Evolutionary conservation across 2,888 invertebrate genomes (phyloP).

Genomic region (Drosophila mayaguana): DNA sequence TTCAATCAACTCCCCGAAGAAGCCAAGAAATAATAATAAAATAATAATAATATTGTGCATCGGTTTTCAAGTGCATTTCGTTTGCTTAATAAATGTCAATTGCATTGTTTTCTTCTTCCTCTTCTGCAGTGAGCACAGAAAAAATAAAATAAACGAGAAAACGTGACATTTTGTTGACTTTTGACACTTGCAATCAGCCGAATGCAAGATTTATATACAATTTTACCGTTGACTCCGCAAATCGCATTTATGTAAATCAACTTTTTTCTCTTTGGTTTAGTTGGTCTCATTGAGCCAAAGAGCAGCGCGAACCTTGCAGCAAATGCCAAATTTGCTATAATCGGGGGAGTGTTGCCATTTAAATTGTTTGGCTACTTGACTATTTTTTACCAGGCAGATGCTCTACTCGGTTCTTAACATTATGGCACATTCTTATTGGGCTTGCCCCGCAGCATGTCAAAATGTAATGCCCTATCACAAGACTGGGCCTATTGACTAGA

Average conservation of each 20-base stretch:
- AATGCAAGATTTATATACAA: slow-evolving; percentile 64
- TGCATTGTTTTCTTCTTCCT: slow-evolving; percentile 16
- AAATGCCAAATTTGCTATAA: slow-evolving; percentile 63
- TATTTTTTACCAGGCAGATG: slow-evolving; percentile 36
- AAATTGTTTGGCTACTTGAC: slow-evolving; percentile 36
- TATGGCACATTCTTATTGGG: slow-evolving; percentile 16
- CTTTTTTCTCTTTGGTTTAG: slow-evolving; percentile 8
- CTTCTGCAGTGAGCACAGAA: slow-evolving; percentile 37
- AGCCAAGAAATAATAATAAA: slow-evolving; percentile 1
- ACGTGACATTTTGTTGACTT: slow-evolving; percentile 79
- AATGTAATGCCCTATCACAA: slow-evolving; percentile 37
- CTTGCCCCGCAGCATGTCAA: slow-evolving; percentile 23
- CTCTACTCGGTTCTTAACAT: slow-evolving; percentile 19
- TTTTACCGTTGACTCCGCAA: slow-evolving; percentile 47
- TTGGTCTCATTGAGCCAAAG: slow-evolving; percentile 17
- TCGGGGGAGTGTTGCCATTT: slow-evolving; percentile 66
- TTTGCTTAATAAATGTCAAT: slow-evolving; percentile 76
- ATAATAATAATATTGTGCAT: slow-evolving; percentile 32
- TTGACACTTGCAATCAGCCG: slow-evolving; percentile 74
- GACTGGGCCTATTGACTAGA: slow-evolving; percentile 33
- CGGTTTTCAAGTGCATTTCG: slow-evolving; percentile 60
- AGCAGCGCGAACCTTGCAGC: slow-evolving; percentile 49
- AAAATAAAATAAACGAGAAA: slow-evolving; percentile 60
- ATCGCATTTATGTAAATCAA: slow-evolving; percentile 58
- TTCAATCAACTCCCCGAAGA: slow-evolving; percentile 54